These are phyloP conservation scores for Pyrocephalus nanus DNA, from an alignment of 2,797 vertebrate species.

Conservation along the genomic window DNA sequence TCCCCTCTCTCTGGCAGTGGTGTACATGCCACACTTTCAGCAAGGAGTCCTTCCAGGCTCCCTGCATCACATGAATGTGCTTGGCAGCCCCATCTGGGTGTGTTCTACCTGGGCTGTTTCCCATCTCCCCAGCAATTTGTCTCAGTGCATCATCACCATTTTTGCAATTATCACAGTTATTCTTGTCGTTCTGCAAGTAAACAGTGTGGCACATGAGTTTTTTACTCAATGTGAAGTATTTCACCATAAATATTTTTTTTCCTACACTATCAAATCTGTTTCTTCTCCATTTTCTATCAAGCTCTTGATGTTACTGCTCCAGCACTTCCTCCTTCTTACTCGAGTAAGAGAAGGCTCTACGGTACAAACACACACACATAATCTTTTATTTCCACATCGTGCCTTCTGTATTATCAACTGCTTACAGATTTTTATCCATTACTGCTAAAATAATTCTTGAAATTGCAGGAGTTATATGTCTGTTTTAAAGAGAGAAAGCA, in stretches of 20 bases:
- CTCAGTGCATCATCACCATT: not conserved
- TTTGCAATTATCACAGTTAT: not conserved
- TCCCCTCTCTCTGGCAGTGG: not conserved
- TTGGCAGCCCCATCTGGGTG: not conserved
- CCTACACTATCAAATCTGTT: not conserved
- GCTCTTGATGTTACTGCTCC: not conserved
- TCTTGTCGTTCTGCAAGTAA: slow-evolving; percentile 2
- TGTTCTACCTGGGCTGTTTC: not conserved
- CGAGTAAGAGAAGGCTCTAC: not conserved
- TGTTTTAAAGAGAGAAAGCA: not conserved
- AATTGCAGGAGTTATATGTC: not conserved
- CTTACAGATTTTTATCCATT: not conserved
- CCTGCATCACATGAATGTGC: not conserved
- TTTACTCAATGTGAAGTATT: slow-evolving; percentile 58
- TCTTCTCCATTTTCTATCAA: not conserved
- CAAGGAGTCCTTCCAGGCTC: not conserved
- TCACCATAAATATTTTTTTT: slow-evolving; percentile 43
- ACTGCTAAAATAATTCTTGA: not conserved
- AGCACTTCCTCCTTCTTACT: not conserved
- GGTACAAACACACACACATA: not conserved
- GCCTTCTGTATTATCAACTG: not conserved
- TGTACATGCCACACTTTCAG: not conserved
- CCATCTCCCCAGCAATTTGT: not conserved
- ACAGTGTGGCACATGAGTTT: not conserved
- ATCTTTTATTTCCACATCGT: not conserved